These are phyloP conservation scores for Pseudopipra pipra DNA, from an alignment of 2,113 vertebrate species.

Conservation along the genomic window DNA sequence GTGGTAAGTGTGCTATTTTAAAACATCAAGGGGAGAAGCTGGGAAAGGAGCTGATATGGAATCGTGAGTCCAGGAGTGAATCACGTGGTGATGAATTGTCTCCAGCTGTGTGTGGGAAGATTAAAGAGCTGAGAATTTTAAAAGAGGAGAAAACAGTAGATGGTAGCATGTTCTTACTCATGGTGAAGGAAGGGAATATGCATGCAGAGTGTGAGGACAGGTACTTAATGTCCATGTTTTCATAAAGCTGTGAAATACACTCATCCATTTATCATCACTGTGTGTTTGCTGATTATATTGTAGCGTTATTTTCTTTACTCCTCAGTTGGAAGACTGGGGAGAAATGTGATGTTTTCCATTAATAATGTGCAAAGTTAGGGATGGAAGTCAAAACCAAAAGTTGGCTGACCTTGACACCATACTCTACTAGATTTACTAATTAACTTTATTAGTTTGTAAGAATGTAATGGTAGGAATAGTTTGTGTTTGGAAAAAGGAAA, in stretches of 20 bases:
- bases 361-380: not conserved
- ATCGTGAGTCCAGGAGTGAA: constrained; percentile 8
- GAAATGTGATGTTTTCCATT: not conserved
- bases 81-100: not conserved
- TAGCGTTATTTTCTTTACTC: not conserved
- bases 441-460: not conserved
- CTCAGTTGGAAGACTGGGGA: not conserved
- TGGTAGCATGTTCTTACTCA: not conserved
- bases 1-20: constrained; percentile 29
- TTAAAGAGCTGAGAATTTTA: not conserved
- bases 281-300: not conserved
- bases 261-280: not conserved
- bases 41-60: not conserved
- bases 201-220: not conserved
- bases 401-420: not conserved
- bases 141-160: not conserved
- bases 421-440: not conserved
- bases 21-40: not conserved
- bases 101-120: constrained; percentile 38
- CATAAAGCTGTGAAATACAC: not conserved
- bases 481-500: not conserved
- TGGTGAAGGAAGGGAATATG: not conserved
- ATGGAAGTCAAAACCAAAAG: not conserved
- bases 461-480: not conserved
- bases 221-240: not conserved